phyloP scores from a whole-genome alignment of 2,113 vertebrate species.

The Myanophis thanlyinensis region DNA sequence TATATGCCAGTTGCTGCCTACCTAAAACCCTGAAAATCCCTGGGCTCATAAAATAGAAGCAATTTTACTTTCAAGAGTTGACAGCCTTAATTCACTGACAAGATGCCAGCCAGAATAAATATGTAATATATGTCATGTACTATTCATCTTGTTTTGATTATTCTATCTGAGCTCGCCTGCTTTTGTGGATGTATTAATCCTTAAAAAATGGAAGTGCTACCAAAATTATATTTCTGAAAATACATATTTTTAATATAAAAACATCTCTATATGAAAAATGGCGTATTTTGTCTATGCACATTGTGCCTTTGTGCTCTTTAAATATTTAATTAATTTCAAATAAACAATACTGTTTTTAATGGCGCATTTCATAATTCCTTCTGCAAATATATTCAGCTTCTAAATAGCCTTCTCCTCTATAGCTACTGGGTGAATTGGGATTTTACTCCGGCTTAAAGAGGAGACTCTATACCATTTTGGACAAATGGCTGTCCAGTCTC shows the following conservation, averaged over 20 bases:
- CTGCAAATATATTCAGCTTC: neutral
- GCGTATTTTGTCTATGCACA: neutral
- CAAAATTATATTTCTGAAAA: neutral
- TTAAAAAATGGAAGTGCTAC: neutral
- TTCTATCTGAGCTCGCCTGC: neutral
- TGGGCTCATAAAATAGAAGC: too few species aligned
- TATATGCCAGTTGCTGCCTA: neutral
- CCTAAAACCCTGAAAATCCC: too few species aligned
- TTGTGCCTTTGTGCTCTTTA: neutral
- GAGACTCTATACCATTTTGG: neutral
- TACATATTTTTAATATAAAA: neutral
- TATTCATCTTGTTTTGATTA: neutral
- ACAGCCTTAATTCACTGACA: neutral
- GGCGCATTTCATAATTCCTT: neutral
- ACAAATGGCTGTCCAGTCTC: neutral
- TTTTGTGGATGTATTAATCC: neutral
- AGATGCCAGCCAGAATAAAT: neutral
- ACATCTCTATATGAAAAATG: neutral
- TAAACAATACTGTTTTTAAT: neutral
- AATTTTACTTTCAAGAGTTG: neutral
- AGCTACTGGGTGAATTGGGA: neutral
- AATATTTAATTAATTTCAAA: neutral
- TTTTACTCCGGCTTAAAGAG: neutral
- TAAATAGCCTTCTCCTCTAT: neutral
- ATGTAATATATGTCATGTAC: neutral